Base-by-base conservation (phyloP, 2,888 invertebrate species). In the Drosophila mayaguana region DNA sequence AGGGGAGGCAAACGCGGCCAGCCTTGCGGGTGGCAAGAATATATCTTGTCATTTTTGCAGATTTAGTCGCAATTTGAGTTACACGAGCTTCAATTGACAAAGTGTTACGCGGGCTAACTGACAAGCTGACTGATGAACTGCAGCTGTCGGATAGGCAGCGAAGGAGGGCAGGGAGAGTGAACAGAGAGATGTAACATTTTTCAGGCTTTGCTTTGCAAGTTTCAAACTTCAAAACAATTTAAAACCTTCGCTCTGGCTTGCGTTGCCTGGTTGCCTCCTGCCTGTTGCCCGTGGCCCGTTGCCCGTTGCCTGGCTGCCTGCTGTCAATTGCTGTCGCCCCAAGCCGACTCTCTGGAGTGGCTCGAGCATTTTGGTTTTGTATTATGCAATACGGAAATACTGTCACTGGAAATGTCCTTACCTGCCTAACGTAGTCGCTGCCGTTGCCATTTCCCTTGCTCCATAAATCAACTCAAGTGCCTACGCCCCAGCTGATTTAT, bases 401-500 rank as follows among this genome's bases (percentile, higher is more conserved):
- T 77, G 80, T 79, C 80, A 79, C 60, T 75, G 67, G 70, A 79
- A 79, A 69, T 72, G 72, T 67, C 64, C 72, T 67, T 75, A 83
- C 84, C 87, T 87, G 84, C 64, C 81, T 69, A 43, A 45, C 57
- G 69, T 51, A 57, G 50, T 38, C 43, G 46, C 32, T 70, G 72
- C 54, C 48, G 42, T 68, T 81, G 74, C 79, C 88, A 71, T 79
- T 79, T 63, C 75, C 71, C 66, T 71, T 71, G 77, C 75, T 61
- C 63, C 80, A 87, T 87, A 87, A 87, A 87, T 87, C 86, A 87
- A 89, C 83, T 89, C 75, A 88, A 87, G 86, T 83, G 89, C 85
- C 89, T 89, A 83, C 83, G 87, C 89, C 89, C 84, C 83, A 88
- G 87, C 83, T 86, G 87, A 88, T 88, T 86, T 86, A 88, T 83